Conservation (phyloP, 1,140 invertebrate species). For the Tetramorium alpestre region DNA sequence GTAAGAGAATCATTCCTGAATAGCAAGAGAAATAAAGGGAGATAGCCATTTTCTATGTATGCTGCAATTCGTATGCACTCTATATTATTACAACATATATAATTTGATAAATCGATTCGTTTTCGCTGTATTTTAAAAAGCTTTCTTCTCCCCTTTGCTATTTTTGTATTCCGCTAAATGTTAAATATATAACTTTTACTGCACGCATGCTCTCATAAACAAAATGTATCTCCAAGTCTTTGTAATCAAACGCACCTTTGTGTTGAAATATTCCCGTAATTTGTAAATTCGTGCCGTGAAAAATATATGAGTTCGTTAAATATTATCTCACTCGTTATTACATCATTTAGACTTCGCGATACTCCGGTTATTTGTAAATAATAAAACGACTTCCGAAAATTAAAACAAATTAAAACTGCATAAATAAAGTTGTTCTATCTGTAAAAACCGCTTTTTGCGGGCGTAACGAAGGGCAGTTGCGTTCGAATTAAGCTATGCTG, state of each 20-base stretch:
- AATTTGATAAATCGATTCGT: not conserved
- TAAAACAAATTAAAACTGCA: not conserved
- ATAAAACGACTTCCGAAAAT: not conserved
- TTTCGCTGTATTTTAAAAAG: not conserved
- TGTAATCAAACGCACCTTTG: not conserved
- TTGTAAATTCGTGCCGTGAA: not conserved
- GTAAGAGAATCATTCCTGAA: not conserved
- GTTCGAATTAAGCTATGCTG: conserved; percentile 8
- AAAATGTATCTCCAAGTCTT: not conserved
- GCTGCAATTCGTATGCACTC: not conserved
- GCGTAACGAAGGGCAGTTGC: not conserved
- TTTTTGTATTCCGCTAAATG: not conserved
- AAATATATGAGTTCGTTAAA: not conserved
- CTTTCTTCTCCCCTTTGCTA: not conserved
- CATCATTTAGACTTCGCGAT: not conserved
- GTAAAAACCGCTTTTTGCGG: not conserved
- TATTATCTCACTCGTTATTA: not conserved
- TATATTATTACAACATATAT: not conserved
- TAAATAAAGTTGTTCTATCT: not conserved
- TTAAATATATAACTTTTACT: conserved; percentile 5
- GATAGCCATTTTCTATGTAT: not conserved
- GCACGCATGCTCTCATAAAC: not conserved
- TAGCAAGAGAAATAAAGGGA: not conserved
- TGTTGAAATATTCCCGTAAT: not conserved
- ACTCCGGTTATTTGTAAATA: not conserved